Conservation (phyloP, 2,113 vertebrate genomes). For the Ameiurus melas region DNA sequence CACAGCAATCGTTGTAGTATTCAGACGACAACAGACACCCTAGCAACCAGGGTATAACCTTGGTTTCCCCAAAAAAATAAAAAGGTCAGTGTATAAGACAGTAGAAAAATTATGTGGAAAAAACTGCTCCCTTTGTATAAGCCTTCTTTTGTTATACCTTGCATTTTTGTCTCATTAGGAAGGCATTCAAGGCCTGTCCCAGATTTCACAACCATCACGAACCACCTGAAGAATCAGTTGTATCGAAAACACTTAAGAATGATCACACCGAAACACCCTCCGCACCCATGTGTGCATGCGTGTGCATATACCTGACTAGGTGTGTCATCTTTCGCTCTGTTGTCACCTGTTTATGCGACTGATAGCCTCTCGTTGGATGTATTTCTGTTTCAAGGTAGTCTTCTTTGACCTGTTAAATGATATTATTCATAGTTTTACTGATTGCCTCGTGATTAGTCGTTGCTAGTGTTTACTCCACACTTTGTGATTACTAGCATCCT, state of each 20-base stretch:
- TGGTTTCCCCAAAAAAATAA: neutral
- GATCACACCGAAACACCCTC: neutral
- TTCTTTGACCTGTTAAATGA: neutral
- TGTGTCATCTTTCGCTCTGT: neutral
- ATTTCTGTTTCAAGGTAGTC: neutral
- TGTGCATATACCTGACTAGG: neutral
- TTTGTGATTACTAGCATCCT: neutral
- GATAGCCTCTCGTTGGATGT: neutral
- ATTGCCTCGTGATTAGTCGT: neutral
- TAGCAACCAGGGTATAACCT: neutral
- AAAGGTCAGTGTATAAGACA: neutral
- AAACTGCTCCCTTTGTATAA: neutral
- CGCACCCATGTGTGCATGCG: neutral
- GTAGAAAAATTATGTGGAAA: neutral
- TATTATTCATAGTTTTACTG: neutral
- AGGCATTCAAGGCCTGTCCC: neutral
- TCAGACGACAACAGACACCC: neutral
- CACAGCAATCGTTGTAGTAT: neutral
- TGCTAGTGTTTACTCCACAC: neutral
- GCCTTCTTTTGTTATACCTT: neutral
- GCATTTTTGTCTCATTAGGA: neutral
- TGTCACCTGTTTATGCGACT: neutral
- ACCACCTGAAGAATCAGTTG: neutral
- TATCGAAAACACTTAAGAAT: neutral
- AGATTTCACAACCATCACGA: neutral